These are phyloP conservation scores for Alectoris magna DNA, from an alignment of 2,797 vertebrate genomes.

Conservation along the genomic window DNA sequence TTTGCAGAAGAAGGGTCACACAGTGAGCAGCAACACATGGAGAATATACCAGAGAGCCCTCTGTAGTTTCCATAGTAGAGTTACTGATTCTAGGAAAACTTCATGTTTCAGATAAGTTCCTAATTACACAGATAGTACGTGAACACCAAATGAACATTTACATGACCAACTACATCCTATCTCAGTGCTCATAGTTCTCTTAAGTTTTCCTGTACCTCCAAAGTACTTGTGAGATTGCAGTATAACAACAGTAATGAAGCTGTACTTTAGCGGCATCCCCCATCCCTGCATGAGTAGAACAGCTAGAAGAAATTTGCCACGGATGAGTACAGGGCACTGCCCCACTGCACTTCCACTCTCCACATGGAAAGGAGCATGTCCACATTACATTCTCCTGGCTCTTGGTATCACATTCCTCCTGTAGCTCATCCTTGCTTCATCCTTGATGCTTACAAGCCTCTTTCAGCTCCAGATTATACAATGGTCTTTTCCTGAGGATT, in stretches of 20 bases:
- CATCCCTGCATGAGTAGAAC: fast-evolving
- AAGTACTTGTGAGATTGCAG: not conserved
- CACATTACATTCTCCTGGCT: not conserved
- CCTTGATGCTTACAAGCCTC: not conserved
- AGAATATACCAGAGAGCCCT: not conserved
- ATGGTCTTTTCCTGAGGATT: not conserved
- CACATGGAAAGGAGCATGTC: fast-evolving
- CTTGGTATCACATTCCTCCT: not conserved
- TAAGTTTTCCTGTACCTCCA: conserved; percentile 24
- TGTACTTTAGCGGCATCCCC: not conserved
- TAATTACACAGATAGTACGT: not conserved
- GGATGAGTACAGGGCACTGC: not conserved
- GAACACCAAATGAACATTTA: no score
- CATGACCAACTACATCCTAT: not conserved
- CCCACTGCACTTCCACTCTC: fast-evolving
- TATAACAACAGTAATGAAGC: not conserved
- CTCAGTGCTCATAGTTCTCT: not conserved
- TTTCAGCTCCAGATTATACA: not conserved
- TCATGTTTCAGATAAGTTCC: not conserved
- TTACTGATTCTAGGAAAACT: conserved; percentile 35
- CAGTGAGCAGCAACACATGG: not conserved
- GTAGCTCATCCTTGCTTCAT: not conserved
- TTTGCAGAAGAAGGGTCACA: conserved; percentile 25
- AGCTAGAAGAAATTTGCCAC: fast-evolving
- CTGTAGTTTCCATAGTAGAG: not conserved